Evolutionary conservation across 2,797 vertebrate genomes (phyloP).

Genomic region (Propithecus deckenii): DNA sequence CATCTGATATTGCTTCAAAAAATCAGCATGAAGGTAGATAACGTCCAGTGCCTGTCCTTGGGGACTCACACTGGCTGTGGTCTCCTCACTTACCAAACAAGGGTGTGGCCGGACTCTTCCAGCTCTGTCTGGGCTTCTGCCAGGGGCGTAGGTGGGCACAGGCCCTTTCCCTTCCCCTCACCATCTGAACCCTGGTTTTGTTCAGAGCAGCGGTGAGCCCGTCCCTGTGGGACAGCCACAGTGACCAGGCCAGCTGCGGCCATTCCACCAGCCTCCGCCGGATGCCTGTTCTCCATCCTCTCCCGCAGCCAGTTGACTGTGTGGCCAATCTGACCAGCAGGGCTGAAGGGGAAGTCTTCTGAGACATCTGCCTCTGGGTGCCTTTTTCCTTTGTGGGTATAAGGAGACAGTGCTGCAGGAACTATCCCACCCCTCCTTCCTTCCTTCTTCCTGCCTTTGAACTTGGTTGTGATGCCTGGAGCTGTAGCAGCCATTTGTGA

Average conservation of each 20-base stretch:
- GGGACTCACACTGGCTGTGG: background rate
- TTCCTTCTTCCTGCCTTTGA: background rate
- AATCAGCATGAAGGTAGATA: fast-evolving
- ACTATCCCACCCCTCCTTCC: background rate
- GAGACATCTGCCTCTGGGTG: background rate
- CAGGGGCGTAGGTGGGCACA: background rate
- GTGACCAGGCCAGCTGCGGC: fast-evolving
- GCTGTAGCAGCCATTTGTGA: background rate
- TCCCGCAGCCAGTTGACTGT: background rate
- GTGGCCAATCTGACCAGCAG: background rate
- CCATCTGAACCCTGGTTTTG: background rate
- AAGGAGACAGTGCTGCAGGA: background rate
- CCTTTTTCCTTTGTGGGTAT: background rate
- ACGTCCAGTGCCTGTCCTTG: background rate
- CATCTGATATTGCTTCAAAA: background rate
- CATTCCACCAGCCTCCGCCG: background rate
- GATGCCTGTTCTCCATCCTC: background rate
- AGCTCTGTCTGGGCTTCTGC: background rate
- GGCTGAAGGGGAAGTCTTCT: background rate
- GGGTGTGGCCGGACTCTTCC: background rate
- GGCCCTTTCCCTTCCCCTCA: background rate
- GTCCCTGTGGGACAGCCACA: fast-evolving
- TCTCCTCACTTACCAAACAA: background rate
- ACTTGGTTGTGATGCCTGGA: background rate
- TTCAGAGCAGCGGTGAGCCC: background rate